Evolutionary conservation across 2,113 vertebrate species (phyloP).

Genomic region (Meles meles): DNA sequence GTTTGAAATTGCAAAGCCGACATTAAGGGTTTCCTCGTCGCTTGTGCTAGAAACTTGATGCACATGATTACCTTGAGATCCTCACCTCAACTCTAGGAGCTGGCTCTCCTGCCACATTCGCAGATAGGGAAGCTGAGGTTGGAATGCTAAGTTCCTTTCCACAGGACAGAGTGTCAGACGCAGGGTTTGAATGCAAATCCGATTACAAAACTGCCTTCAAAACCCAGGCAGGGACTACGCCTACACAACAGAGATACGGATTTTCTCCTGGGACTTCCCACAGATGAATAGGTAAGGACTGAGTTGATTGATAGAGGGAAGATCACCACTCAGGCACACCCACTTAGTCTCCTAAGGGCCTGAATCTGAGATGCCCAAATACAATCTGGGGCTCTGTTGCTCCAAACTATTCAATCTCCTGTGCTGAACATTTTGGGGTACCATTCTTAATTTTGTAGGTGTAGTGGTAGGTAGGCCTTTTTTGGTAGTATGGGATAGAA

Average conservation of each 20-base stretch:
- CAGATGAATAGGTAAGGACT: neutral
- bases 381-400: neutral
- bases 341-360: neutral
- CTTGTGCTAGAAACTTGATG: neutral
- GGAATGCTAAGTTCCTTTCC: neutral
- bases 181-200: neutral
- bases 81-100: neutral
- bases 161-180: neutral
- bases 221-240: neutral
- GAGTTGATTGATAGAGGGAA: neutral
- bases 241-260: neutral
- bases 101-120: neutral
- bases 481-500: neutral
- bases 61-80: neutral
- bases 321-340: neutral
- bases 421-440: neutral
- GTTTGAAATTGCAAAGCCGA: conserved; percentile 28
- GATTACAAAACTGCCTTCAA: neutral
- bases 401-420: neutral
- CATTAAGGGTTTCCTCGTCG: neutral
- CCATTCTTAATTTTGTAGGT: neutral
- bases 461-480: neutral
- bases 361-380: neutral
- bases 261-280: neutral
- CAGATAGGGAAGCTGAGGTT: conserved; percentile 1